Conservation (phyloP, 2,113 vertebrate genomes). For the Typhlomys cinereus region DNA sequence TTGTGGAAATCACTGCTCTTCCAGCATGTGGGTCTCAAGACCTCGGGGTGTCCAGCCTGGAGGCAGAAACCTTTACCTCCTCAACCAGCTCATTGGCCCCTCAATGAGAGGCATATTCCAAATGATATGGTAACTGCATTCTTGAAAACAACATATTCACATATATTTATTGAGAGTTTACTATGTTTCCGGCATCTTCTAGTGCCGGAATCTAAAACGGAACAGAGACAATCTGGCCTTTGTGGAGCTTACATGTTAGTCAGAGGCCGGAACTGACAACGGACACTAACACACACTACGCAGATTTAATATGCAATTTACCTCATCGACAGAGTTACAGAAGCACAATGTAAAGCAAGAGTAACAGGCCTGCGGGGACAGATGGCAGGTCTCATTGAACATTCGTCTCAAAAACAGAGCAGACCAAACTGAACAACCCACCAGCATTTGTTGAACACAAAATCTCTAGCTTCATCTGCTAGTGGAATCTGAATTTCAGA, state of each 20-base stretch:
- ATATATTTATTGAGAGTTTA: not conserved
- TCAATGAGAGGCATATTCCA: accelerated
- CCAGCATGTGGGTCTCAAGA: too few relatives aligned
- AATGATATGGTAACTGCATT: accelerated
- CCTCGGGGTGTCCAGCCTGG: not conserved
- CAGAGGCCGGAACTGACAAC: not conserved
- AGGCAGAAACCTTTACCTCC: not conserved
- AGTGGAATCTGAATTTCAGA: not conserved
- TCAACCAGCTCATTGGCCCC: not conserved
- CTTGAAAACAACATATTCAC: not conserved
- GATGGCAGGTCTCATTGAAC: not conserved
- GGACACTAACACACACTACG: too few relatives aligned
- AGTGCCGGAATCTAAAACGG: not conserved
- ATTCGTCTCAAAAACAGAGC: not conserved
- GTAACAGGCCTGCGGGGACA: not conserved
- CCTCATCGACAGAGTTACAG: not conserved
- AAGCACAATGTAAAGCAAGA: not conserved
- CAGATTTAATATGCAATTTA: not conserved
- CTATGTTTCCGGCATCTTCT: not conserved
- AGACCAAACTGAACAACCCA: not conserved
- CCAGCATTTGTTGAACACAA: not conserved
- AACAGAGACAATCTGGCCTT: not conserved
- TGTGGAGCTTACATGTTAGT: not conserved
- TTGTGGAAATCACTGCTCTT: too few relatives aligned
- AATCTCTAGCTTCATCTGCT: not conserved